phyloP scores from a whole-genome alignment of 2,113 vertebrate species.

The Larimichthys crocea region DNA sequence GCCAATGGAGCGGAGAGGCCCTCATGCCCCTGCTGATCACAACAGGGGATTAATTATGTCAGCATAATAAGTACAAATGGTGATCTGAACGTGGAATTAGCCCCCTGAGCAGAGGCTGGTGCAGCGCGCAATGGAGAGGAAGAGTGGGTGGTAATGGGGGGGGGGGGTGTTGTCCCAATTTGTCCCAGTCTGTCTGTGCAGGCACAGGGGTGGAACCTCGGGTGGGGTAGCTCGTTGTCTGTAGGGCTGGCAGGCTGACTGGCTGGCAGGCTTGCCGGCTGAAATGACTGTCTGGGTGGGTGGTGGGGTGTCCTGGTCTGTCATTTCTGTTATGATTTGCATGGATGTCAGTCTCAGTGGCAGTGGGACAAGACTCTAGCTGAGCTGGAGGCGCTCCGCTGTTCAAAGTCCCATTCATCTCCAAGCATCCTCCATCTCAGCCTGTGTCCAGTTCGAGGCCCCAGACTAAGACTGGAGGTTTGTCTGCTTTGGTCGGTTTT shows the following conservation, averaged over 20 bases:
- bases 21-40: conserved; percentile 88
- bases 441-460: neutral
- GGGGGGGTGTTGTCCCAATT: conserved; percentile 76
- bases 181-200: conserved; percentile 80
- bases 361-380: conserved; percentile 59
- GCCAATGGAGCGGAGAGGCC: conserved; percentile 80
- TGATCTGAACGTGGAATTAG: conserved; percentile 87
- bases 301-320: conserved; percentile 54
- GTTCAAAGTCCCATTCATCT: conserved; percentile 37
- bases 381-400: conserved; percentile 50
- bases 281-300: conserved; percentile 46
- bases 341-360: conserved; percentile 78
- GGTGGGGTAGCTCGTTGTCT: conserved; percentile 68
- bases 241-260: conserved; percentile 51
- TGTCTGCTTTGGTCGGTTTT: neutral
- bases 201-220: conserved; percentile 72
- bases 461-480: neutral
- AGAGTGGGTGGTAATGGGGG: conserved; percentile 71
- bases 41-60: conserved; percentile 91
- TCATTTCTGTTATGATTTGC: conserved; percentile 84
- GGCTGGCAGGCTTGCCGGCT: conserved; percentile 58
- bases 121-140: conserved; percentile 69
- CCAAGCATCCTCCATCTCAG: conserved; percentile 19
- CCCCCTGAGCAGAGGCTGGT: conserved; percentile 82
- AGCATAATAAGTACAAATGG: conserved; percentile 90